A percentile compares a stretch with the other conserved stretches of the same genome.
Conservation (phyloP, 2,113 vertebrate species). For the Amblyopsis rosae region DNA sequence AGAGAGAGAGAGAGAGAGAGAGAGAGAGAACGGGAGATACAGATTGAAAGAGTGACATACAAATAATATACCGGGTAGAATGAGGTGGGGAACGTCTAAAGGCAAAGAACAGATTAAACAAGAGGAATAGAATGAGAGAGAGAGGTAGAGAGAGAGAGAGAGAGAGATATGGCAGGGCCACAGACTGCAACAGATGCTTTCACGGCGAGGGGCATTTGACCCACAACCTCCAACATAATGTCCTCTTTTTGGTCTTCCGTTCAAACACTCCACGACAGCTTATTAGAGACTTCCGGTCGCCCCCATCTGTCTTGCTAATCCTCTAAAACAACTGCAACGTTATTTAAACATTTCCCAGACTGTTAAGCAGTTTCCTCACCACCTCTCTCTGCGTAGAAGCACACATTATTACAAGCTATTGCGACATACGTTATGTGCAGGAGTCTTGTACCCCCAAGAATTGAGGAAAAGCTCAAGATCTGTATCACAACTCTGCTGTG, state of each 20-base stretch:
- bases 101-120: not conserved
- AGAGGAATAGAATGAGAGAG: not conserved
- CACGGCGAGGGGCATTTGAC: conserved; percentile 33
- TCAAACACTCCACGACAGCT: conserved; percentile 33
- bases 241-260: conserved; percentile 21
- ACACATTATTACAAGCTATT: too few relatives aligned
- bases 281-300: conserved; percentile 25
- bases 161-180: not conserved
- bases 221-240: conserved; percentile 23
- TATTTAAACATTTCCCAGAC: too few relatives aligned
- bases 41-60: not conserved
- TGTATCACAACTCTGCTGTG: too few relatives aligned
- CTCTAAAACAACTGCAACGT: conserved; percentile 16
- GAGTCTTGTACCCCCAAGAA: too few relatives aligned
- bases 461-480: too few relatives aligned
- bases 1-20: conserved; percentile 5
- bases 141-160: not conserved
- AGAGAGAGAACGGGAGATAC: not conserved
- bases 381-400: too few relatives aligned
- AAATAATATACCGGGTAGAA: not conserved
- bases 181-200: conserved; percentile 41
- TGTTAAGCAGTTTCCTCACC: too few relatives aligned
- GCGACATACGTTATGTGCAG: too few relatives aligned
- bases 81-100: not conserved
- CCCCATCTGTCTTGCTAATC: conserved; percentile 45